Evolutionary conservation across 2,888 invertebrate species (phyloP).

Genomic region (Eremobia ochroleuca): DNA sequence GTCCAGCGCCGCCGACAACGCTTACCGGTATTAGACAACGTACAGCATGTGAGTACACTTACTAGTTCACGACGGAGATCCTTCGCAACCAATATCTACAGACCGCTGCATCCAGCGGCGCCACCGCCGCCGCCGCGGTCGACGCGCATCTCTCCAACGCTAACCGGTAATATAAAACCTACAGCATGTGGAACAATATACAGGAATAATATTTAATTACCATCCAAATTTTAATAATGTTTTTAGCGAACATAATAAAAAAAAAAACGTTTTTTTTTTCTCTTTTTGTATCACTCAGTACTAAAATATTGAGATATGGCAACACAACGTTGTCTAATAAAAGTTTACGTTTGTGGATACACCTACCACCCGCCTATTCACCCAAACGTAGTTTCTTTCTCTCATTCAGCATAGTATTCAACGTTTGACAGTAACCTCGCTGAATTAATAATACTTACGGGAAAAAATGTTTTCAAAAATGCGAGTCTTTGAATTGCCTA

Average conservation of each 20-base stretch:
- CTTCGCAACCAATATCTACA: constrained; percentile 98
- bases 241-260: not conserved
- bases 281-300: not conserved
- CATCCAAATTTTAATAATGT: not conserved
- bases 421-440: not conserved
- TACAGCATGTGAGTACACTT: constrained; percentile 27
- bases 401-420: not conserved
- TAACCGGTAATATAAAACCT: constrained; percentile 83
- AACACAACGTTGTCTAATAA: not conserved
- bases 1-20: constrained; percentile 94
- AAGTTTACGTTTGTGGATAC: not conserved
- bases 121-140: constrained; percentile 96
- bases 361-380: not conserved
- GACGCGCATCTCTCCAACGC: constrained; percentile 93
- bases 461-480: not conserved
- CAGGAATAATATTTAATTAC: not conserved
- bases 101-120: constrained; percentile 96
- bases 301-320: not conserved
- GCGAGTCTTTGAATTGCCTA: not conserved
- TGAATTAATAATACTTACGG: not conserved
- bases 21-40: constrained; percentile 83
- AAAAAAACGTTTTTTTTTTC: not conserved
- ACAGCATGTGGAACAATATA: constrained; percentile 7
- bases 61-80: constrained; percentile 98
- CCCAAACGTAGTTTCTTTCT: not conserved